Base-by-base conservation (phyloP, 2,888 invertebrate genomes). In the Paralinhomoeus sp. region DNA sequence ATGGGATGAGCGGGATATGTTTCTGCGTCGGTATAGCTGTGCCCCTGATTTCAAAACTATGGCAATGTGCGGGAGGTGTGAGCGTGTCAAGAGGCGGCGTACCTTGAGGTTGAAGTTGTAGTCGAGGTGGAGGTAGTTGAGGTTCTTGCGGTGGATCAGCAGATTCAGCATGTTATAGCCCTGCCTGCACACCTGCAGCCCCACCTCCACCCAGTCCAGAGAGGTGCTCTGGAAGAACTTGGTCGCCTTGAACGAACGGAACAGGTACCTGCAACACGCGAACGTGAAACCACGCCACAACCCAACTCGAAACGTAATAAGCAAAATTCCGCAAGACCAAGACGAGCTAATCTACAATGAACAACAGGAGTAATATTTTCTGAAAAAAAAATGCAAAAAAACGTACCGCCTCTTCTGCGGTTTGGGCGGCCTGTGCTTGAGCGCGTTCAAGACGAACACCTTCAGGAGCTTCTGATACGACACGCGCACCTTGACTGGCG, bases 141-240 rank as follows among this genome's bases (percentile, higher is more conserved):
- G 73, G 67, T 99, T 99, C 69, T 99, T 99, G 49, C 97, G 78
- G 66, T 99, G 97, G 60, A 99, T 99, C 51, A 99, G 71, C 48
- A 99, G 71, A 65, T 99, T 99, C 50, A 99, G 69, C 97, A 99
- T 99, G 66, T 99, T 99, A 69, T 99, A 99, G 2, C 97, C 97
- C 66, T 99, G 97, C 1, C 93, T 74, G 63, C 97, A 93, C 1
- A 57, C 67, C 69, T 97, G 97, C 38, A 97, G 68, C 3, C 97
- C 97, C 15, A 89, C 91, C 67, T 99, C 97, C 2, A 99, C 97
- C 97, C 97, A 99, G 68, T 99, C 97, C 53, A 99, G 69, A 1
- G 89, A 89, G 0, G 97, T 99, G 0, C 87, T 87, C 75, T 99
- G 93, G 73, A 99, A 99, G 71, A 99, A 99, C 67, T 99, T 99